Percentiles rank a stretch among this genome's conserved stretches.
phyloP scores from a whole-genome alignment of 2,113 vertebrate genomes.

The Lepisosteus osseus region DNA sequence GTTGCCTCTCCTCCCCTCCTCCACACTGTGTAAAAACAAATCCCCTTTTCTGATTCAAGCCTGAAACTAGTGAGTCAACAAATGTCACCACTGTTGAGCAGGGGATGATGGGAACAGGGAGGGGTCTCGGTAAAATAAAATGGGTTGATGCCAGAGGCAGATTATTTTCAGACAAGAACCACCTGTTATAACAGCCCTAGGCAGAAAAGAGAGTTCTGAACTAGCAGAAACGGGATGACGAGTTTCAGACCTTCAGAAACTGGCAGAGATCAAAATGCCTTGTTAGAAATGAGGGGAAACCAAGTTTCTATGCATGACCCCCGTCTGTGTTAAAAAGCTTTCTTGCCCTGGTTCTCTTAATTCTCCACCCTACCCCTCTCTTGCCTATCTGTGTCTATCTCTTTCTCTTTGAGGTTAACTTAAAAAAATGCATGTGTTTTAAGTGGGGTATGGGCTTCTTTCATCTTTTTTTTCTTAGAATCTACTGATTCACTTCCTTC shows the following conservation, averaged over 20 bases:
- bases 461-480: too few species aligned
- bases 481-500: too few species aligned
- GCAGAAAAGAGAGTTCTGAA: slow-evolving; percentile 36
- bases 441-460: too few species aligned
- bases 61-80: slow-evolving; percentile 72
- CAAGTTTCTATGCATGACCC: neutral
- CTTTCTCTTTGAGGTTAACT: too few species aligned
- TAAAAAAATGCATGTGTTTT: too few species aligned
- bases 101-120: slow-evolving; percentile 51
- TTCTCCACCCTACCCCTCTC: too few species aligned
- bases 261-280: neutral
- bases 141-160: slow-evolving; percentile 51
- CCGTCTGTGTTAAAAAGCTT: too few species aligned
- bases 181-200: slow-evolving; percentile 55
- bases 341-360: too few species aligned
- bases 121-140: slow-evolving; percentile 56
- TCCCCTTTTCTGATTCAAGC: slow-evolving; percentile 64
- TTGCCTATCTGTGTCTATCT: too few species aligned
- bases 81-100: slow-evolving; percentile 59
- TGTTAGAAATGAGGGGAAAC: neutral
- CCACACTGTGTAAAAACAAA: slow-evolving; percentile 65
- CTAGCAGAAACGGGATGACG: neutral
- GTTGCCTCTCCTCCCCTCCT: slow-evolving; percentile 50
- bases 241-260: neutral
- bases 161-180: slow-evolving; percentile 64